Evolutionary conservation across 2,797 vertebrate species (phyloP).

Genomic region (Sciaenops ocellatus): DNA sequence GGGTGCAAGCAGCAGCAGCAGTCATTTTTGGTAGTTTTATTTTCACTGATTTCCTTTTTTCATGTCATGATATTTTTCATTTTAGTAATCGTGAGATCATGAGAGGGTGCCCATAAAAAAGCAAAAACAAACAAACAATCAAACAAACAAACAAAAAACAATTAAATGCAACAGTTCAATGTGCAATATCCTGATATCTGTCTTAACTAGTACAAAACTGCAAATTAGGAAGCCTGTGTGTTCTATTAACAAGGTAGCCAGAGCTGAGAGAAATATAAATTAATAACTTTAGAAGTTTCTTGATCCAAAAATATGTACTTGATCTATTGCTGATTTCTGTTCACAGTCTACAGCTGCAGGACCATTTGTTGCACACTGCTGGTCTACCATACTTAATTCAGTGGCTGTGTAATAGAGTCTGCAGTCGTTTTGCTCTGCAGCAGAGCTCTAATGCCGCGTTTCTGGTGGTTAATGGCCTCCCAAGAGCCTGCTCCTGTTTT

Average conservation of each 20-base stretch:
- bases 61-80: neutral
- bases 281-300: neutral
- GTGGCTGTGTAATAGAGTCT: constrained; percentile 47
- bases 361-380: constrained; percentile 28
- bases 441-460: constrained; percentile 52
- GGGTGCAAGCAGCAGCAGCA: neutral
- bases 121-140: too few relatives aligned
- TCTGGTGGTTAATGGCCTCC: constrained; percentile 79
- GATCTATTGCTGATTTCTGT: constrained; percentile 1
- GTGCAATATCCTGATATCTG: neutral
- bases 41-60: neutral
- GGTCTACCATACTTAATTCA: constrained; percentile 44
- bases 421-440: constrained; percentile 57
- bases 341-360: constrained; percentile 18
- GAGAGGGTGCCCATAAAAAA: neutral
- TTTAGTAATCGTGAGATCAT: neutral
- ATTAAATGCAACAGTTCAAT: neutral
- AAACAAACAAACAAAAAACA: too few relatives aligned
- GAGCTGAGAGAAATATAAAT: neutral
- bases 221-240: neutral
- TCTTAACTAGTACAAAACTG: neutral
- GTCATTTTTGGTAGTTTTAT: neutral
- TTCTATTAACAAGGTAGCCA: neutral
- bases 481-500: constrained; percentile 76
- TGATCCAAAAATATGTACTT: neutral